Evolutionary conservation across 2,888 invertebrate genomes (phyloP).

Genomic region (Odontocerum albicorne): DNA sequence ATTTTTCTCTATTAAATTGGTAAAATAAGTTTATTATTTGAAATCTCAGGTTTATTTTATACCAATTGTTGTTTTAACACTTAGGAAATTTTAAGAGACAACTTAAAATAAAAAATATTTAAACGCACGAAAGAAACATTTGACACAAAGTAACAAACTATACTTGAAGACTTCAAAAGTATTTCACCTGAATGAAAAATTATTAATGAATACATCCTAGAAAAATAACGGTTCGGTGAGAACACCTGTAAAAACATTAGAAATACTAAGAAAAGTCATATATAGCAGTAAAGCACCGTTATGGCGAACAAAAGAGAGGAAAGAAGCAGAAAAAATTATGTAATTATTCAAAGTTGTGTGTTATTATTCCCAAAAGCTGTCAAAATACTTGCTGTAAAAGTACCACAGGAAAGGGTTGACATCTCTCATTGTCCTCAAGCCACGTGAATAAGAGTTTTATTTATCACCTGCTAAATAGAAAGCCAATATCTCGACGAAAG

Average conservation of each 20-base stretch:
- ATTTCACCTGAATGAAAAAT: constrained; percentile 4
- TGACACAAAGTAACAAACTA: too few species aligned
- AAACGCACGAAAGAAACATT: too few species aligned
- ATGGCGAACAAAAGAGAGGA: not conserved
- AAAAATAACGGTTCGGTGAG: constrained; percentile 6
- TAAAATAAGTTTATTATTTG: too few species aligned
- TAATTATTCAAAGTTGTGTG: constrained; percentile 17
- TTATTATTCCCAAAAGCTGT: constrained; percentile 11
- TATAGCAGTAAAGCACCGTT: constrained; percentile 7
- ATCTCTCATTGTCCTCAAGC: not conserved
- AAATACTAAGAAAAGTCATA: constrained; percentile 16
- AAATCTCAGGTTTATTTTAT: too few species aligned
- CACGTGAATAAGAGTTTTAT: not conserved
- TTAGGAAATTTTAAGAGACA: too few species aligned
- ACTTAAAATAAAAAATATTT: too few species aligned
- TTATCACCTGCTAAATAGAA: constrained; percentile 10
- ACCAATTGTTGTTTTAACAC: too few species aligned
- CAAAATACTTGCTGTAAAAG: constrained; percentile 10
- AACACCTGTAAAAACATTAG: constrained; percentile 18
- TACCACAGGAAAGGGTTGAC: constrained; percentile 6
- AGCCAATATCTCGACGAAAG: constrained; percentile 10
- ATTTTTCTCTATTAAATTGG: too few species aligned
- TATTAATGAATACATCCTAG: constrained; percentile 7
- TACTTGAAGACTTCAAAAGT: constrained; percentile 1
- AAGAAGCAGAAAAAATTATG: not conserved